phyloP scores from a whole-genome alignment of 1,140 invertebrate species.

The Aleiodes sp. region DNA sequence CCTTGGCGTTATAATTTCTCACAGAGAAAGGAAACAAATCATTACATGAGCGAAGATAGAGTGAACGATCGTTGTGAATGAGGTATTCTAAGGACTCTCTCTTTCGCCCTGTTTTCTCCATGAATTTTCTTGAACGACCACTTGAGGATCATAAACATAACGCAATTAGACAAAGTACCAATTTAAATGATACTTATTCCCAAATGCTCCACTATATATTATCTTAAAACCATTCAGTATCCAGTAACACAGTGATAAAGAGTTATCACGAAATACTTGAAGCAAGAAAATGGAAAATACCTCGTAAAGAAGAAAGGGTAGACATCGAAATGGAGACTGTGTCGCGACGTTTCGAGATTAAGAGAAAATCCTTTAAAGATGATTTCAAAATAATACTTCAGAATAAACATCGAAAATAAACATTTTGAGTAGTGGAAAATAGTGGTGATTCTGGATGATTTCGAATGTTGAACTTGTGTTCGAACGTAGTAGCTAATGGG shows the following conservation, averaged over 20 bases:
- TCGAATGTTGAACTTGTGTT: not conserved
- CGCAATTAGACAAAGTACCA: conserved; percentile 46
- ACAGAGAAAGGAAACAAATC: no score
- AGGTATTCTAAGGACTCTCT: no score
- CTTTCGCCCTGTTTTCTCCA: conserved; percentile 13
- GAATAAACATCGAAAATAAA: not conserved
- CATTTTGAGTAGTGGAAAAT: not conserved
- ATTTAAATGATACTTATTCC: conserved; percentile 40
- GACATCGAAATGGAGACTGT: not conserved
- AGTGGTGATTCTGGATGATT: not conserved
- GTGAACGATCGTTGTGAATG: no score
- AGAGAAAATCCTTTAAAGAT: no score
- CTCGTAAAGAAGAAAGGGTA: conserved; percentile 3
- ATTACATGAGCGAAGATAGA: no score
- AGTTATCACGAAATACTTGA: not conserved
- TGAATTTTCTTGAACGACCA: conserved; percentile 28
- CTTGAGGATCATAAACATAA: conserved; percentile 46
- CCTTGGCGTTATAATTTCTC: no score
- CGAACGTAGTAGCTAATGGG: not conserved
- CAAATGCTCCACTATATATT: not conserved
- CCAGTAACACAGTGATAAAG: no score
- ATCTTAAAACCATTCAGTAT: not conserved
- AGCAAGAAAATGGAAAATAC: conserved; percentile 16
- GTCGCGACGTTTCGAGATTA: not conserved
- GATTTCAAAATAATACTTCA: not conserved